Evolutionary conservation across 1,140 invertebrate species (phyloP), one percentile per base, ranked within the genome.

Genomic region (Armadillidium nasatum): DNA sequence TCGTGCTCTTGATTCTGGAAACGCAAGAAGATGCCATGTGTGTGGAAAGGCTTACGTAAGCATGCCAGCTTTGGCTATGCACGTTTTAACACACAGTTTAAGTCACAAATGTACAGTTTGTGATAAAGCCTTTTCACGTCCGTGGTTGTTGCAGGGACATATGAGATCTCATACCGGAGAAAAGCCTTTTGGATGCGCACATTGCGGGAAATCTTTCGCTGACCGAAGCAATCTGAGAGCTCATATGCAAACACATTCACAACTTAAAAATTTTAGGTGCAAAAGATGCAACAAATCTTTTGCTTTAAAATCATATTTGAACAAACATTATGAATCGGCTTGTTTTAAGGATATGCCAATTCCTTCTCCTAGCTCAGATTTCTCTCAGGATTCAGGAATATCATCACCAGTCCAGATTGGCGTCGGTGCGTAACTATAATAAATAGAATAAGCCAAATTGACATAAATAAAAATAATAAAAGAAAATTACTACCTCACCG

Each of bases 181-280:
- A 83, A 91, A 91, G 81, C 90, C 90, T 0, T 91, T 87, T 69
- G 87, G 87, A 15, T 91, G 90, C 83, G 89, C 88, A 4, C 88
- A 91, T 82, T 91, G 90, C 82, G 89, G 89, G 4, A 91, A 91
- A 81, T 88, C 89, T 10, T 91, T 91, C 83, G 90, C 90, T 4
- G 90, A 91, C 83, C 82, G 90, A 13, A 89, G 95, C 74, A 99
- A 99, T 85, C 87, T 99, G 13, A 88, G 96, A 15, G 97, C 97
- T 0, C 97, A 99, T 88, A 98, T 99, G 96, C 96, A 99, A 85
- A 99, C 97, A 0, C 97, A 99, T 85, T 94, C 93, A 10, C 87
- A 90, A 10, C 91, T 92, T 82, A 96, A 97, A 87, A 94, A 95
- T 84, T 96, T 92, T 87, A 90, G 91, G 82, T 99, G 96, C 84